These are phyloP conservation scores for Peromyscus polionotus DNA, from an alignment of 2,113 vertebrate genomes.

Conservation along the genomic window DNA sequence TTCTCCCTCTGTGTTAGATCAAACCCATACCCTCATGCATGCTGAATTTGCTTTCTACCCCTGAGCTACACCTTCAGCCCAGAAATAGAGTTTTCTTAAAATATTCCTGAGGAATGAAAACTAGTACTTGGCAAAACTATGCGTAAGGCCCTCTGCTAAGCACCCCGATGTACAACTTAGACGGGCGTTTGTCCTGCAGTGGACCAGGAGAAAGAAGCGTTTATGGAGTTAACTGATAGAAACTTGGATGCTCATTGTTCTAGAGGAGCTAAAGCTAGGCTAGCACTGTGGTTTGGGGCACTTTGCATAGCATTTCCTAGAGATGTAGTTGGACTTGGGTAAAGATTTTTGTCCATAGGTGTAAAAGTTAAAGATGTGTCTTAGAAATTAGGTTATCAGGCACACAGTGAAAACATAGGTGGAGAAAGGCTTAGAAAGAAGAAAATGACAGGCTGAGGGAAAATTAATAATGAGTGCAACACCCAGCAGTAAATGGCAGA, in stretches of 20 bases:
- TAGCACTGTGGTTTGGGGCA: background rate
- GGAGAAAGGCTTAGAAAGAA: background rate
- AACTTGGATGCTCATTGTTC: background rate
- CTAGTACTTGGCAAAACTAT: conserved; percentile 18
- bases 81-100: conserved; percentile 21
- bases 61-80: background rate
- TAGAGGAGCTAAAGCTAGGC: background rate
- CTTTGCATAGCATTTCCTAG: background rate
- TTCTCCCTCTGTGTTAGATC: too few relatives aligned
- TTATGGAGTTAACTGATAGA: conserved; percentile 28
- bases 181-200: background rate
- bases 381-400: conserved; percentile 31
- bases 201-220: background rate
- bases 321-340: conserved; percentile 46
- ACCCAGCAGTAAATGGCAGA: background rate
- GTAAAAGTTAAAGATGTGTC: conserved; percentile 38
- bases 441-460: background rate
- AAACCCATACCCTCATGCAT: background rate
- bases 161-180: background rate
- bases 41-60: background rate
- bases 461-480: conserved; percentile 30
- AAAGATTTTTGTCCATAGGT: background rate
- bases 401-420: background rate
- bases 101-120: conserved; percentile 57
- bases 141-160: conserved; percentile 11